Conservation (phyloP, 1,140 invertebrate genomes). For the Chymomyza costata region DNA sequence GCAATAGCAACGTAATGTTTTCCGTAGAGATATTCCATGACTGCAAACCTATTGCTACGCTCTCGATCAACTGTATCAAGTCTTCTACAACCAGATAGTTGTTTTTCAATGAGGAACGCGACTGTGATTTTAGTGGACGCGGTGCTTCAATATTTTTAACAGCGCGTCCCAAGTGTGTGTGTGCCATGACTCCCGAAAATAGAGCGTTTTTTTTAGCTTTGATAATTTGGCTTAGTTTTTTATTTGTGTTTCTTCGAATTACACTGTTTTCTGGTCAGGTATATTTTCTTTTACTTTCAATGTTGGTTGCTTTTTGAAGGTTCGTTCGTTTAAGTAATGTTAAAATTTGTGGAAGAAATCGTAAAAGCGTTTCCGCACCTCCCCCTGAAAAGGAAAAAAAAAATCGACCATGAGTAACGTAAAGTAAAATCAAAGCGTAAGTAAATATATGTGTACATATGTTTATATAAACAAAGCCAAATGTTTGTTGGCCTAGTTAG, state of each 20-base stretch:
- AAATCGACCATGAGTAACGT: background rate
- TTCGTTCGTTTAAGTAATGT: conserved; percentile 63
- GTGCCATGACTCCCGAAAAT: conserved; percentile 55
- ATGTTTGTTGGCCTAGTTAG: conserved; percentile 2
- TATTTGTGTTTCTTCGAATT: conserved; percentile 20
- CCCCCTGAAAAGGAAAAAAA: conserved; percentile 53
- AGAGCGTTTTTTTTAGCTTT: background rate
- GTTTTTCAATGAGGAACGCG: conserved; percentile 66
- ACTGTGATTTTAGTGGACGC: conserved; percentile 81
- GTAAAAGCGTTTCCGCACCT: conserved; percentile 69
- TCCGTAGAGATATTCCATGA: conserved; percentile 76
- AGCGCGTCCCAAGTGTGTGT: conserved; percentile 73
- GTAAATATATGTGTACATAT: background rate
- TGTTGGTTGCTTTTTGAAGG: no score
- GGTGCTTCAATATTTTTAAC: conserved; percentile 85
- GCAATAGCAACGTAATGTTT: conserved; percentile 67
- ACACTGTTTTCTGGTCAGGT: no score
- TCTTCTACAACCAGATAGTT: conserved; percentile 78
- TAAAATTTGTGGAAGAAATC: conserved; percentile 47
- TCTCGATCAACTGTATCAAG: conserved; percentile 83
- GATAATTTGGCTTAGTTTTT: conserved; percentile 8
- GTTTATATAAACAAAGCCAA: background rate
- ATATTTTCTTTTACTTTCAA: no score
- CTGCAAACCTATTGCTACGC: conserved; percentile 81
- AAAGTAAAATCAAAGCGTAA: background rate